Percentiles rank a stretch among this genome's conserved stretches.
Conservation (phyloP, 2,888 invertebrate genomes). For the Epiperipatus broadwayi region DNA sequence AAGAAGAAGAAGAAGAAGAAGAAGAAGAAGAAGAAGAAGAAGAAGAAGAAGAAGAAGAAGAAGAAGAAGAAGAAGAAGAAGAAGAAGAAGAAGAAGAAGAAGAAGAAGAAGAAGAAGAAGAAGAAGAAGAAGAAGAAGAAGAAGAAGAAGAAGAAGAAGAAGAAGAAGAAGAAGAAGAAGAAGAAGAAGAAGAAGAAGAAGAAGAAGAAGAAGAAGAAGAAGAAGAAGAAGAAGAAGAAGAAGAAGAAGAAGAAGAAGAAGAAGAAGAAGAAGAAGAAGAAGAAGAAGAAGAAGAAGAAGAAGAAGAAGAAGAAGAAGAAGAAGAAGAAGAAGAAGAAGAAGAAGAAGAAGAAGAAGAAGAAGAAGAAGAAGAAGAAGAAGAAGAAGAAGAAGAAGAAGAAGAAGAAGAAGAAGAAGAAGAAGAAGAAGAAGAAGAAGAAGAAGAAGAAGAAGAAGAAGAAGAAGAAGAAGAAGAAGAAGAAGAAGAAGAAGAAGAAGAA, state of each 20-base stretch:
- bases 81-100: slow-evolving; percentile 4
- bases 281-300: slow-evolving; percentile 4
- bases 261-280: slow-evolving; percentile 4
- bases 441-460: slow-evolving; percentile 4
- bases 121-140: slow-evolving; percentile 4
- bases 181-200: slow-evolving; percentile 4
- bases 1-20: too few species aligned
- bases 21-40: slow-evolving; percentile 4
- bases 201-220: slow-evolving; percentile 4
- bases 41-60: slow-evolving; percentile 4
- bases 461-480: slow-evolving; percentile 4
- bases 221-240: slow-evolving; percentile 4
- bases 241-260: slow-evolving; percentile 4
- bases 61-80: slow-evolving; percentile 4
- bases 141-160: slow-evolving; percentile 4
- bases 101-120: slow-evolving; percentile 4
- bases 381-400: slow-evolving; percentile 4
- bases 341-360: slow-evolving; percentile 4
- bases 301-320: slow-evolving; percentile 4
- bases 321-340: slow-evolving; percentile 4
- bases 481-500: slow-evolving; percentile 4
- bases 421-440: slow-evolving; percentile 4
- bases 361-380: slow-evolving; percentile 4
- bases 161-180: slow-evolving; percentile 4
- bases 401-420: slow-evolving; percentile 4